Conservation (phyloP, 2,113 vertebrate genomes). For the Lucifuga dentata region DNA sequence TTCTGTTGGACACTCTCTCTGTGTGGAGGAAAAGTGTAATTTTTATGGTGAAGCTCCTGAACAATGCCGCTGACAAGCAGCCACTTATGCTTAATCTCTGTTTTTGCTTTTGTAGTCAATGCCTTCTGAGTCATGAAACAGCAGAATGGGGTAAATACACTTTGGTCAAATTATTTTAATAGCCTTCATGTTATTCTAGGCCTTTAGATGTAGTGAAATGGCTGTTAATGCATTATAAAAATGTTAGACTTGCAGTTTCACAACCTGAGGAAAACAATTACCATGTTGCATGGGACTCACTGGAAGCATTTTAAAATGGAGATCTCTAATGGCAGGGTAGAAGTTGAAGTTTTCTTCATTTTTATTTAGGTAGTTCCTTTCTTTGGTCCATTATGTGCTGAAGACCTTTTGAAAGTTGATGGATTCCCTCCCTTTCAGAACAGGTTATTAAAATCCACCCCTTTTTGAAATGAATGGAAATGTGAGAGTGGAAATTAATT, state of each 20-base stretch:
- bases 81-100: background rate
- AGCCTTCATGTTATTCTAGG: background rate
- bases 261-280: background rate
- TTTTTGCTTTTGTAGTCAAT: background rate
- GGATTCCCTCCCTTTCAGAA: background rate
- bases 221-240: conserved; percentile 17
- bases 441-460: conserved; percentile 15
- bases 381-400: background rate
- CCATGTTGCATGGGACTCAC: background rate
- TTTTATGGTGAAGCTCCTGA: too few relatives aligned
- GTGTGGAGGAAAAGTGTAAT: background rate
- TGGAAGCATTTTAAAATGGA: background rate
- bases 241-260: conserved; percentile 1
- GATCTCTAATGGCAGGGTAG: conserved; percentile 1
- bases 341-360: conserved; percentile 14
- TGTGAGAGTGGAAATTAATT: conserved; percentile 15
- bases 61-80: too few relatives aligned
- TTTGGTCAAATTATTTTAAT: background rate
- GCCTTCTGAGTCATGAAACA: background rate
- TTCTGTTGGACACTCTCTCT: background rate
- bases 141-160: background rate
- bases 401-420: background rate
- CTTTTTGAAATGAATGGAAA: conserved; percentile 16
- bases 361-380: background rate
- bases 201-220: background rate